phyloP scores from a whole-genome alignment of 2,113 vertebrate genomes.

The Percina caprodes region DNA sequence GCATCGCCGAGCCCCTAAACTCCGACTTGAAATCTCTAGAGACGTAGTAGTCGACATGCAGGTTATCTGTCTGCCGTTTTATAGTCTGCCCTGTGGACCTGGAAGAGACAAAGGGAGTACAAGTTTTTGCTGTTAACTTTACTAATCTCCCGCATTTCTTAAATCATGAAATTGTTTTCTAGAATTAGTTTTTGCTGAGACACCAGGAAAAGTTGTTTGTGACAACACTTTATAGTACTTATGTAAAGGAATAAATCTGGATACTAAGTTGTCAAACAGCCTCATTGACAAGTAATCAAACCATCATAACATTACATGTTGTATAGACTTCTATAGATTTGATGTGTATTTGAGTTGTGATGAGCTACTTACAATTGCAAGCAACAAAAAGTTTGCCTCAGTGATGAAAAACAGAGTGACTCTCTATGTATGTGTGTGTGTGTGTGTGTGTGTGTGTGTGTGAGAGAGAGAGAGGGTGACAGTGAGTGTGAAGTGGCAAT shows the following conservation, averaged over 20 bases:
- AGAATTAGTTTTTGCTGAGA: not conserved
- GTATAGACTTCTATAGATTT: not conserved
- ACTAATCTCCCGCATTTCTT: not conserved
- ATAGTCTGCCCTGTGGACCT: conserved; percentile 94
- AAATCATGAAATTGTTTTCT: not conserved
- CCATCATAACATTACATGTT: not conserved
- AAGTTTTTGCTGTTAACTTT: not conserved
- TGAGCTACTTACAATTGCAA: not conserved
- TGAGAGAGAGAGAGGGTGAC: not conserved
- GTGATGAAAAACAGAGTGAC: not conserved
- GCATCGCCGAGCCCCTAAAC: conserved; percentile 91
- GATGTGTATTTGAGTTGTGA: not conserved
- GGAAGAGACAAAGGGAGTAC: conserved; percentile 18
- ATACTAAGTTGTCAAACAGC: not conserved
- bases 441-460: conserved; percentile 19
- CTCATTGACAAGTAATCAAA: not conserved
- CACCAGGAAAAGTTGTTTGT: not conserved
- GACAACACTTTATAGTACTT: not conserved
- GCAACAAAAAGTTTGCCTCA: not conserved
- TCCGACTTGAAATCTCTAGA: conserved; percentile 95
- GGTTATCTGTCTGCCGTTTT: conserved; percentile 94
- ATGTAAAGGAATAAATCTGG: not conserved
- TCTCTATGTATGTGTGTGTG: not conserved
- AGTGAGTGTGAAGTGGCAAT: too few relatives aligned
- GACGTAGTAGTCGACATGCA: conserved; percentile 92